Percentiles rank a stretch among this genome's conserved stretches.
Conservation (phyloP, 2,113 vertebrate species). For the Urocitellus parryii region DNA sequence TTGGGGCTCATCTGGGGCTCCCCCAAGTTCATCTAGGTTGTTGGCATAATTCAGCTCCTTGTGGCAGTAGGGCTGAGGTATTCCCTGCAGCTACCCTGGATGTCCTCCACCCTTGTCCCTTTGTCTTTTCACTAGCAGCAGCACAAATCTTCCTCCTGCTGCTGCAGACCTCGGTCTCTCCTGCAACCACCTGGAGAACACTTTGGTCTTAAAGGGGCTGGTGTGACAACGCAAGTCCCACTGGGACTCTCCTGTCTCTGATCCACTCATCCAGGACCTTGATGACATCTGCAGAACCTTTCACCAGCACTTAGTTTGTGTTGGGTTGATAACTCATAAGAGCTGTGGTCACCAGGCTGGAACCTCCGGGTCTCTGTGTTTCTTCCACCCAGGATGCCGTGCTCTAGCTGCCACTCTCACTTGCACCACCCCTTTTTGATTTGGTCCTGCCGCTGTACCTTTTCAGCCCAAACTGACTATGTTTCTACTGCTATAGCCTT, state of each 20-base stretch:
- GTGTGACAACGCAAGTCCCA: not conserved
- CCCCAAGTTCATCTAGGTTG: not conserved
- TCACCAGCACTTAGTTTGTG: not conserved
- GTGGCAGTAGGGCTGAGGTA: not conserved
- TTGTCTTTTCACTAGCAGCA: not conserved
- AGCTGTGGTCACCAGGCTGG: not conserved
- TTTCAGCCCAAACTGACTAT: not conserved
- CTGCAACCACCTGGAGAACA: not conserved
- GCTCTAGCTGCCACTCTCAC: not conserved
- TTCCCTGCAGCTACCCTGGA: not conserved
- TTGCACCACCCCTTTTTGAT: fast-evolving
- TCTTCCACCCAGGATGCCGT: not conserved
- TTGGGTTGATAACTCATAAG: not conserved
- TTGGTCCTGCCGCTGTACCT: not conserved
- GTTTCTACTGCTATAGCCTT: not conserved
- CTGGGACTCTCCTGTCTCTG: not conserved
- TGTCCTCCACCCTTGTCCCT: not conserved
- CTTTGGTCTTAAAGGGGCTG: not conserved
- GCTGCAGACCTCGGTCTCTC: not conserved
- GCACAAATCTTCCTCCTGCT: not conserved
- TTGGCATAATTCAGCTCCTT: not conserved
- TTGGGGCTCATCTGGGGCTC: not conserved
- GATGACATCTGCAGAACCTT: not conserved
- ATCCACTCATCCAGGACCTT: not conserved
- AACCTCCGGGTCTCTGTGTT: too few relatives aligned